Percentiles rank a stretch among this genome's conserved stretches.
Evolutionary conservation across 1,140 invertebrate species (phyloP).

Genomic region (Microplitis demolitor): DNA sequence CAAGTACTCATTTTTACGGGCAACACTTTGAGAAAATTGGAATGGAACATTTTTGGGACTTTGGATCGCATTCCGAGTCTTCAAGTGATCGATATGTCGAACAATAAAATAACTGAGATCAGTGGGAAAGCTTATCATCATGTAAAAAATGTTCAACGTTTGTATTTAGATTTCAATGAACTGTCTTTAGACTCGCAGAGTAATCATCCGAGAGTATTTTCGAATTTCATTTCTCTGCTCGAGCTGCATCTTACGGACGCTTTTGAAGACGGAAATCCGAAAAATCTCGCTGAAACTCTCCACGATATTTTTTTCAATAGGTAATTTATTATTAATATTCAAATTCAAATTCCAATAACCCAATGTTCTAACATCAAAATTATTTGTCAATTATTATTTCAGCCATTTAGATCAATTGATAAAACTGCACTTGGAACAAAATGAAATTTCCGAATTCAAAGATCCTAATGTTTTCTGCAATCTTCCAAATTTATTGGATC

Average conservation of each 20-base stretch:
- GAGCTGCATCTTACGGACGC: conserved; percentile 78
- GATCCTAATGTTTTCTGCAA: conserved; percentile 74
- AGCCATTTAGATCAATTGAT: conserved; percentile 69
- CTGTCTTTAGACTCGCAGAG: conserved; percentile 65
- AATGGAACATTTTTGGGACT: conserved; percentile 76
- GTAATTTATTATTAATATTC: conserved; percentile 31
- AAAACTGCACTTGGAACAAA: conserved; percentile 80
- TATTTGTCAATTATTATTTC: not conserved
- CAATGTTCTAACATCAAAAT: not conserved
- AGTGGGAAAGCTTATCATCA: conserved; percentile 79
- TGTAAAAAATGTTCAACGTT: conserved; percentile 71
- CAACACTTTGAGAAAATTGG: conserved; percentile 69
- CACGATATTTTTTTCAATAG: conserved; percentile 76
- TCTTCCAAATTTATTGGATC: conserved; percentile 68
- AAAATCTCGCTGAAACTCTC: conserved; percentile 68
- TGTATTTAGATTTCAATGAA: conserved; percentile 78
- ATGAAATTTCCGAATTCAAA: conserved; percentile 73
- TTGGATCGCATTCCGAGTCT: conserved; percentile 66
- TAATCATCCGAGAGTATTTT: conserved; percentile 77
- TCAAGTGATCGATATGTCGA: conserved; percentile 76
- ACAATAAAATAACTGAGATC: conserved; percentile 76
- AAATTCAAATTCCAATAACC: not conserved
- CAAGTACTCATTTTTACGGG: conserved; percentile 77
- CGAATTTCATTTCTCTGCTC: conserved; percentile 75
- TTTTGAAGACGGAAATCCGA: conserved; percentile 72